Evolutionary conservation across 2,797 vertebrate genomes (phyloP), one percentile per base, ranked within the genome.

Genomic region (Xenops minutus): DNA sequence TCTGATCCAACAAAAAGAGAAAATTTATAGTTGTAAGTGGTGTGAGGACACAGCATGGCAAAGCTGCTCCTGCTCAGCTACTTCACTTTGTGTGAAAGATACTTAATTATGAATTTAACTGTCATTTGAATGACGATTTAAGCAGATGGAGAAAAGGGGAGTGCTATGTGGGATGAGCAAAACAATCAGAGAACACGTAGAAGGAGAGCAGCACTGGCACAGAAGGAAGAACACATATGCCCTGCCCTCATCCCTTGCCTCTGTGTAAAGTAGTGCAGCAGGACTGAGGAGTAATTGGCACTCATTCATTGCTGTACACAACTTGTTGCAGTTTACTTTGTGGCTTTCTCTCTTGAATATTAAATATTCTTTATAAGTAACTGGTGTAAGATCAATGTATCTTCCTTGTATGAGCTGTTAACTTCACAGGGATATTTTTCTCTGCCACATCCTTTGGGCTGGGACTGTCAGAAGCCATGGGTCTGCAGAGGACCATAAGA

Each of bases 301-400:
- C 19, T 71, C 30, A 1, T 24, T 32, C 15, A 2, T 26, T 46
- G 29, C 26, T 30, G 9, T 1, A 11, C 2, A 2, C 32, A 37
- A 63, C 10, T 46, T 44, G 5, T 39, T 76, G 7, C 55, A 46
- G 24, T 6, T 37, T 24, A 9, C 11, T 76, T 64, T 4, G 1
- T 9, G 44, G 10, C 27, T 63, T 82, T 51, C 34, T 58, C 20
- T 69, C 55, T 58, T 16, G 9, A 59, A 68, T 1, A 3, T 46
- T 19, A 48, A 41, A 52, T 48, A 49, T 64, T 72, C 17, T 37
- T 58, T 7, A 1, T 41, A 39, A 85, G 18, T 5, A 29, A 9
- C 21, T 14, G 30, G 5, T 8, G 1, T 6, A 24, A 67, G 20
- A 51, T 23, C 52, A 36, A 1, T 17, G 10, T 0, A 4, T 3